These are phyloP conservation scores for Drosophila greeni DNA, from an alignment of 2,888 invertebrate species.

Conservation along the genomic window DNA sequence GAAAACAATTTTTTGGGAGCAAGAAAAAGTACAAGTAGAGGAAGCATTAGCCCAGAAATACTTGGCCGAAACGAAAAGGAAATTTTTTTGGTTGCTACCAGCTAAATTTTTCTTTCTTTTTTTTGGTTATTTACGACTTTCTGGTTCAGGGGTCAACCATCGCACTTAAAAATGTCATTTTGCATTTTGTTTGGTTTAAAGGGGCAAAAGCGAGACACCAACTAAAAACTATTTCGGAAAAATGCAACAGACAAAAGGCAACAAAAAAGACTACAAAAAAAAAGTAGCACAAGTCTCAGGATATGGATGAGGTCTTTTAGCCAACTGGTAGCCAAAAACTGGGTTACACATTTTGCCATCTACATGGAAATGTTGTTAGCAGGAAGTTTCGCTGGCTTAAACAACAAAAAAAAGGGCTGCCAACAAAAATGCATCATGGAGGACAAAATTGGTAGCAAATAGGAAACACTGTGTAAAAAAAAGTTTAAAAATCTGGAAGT, in stretches of 20 bases:
- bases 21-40: constrained; percentile 42
- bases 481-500: background rate
- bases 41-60: constrained; percentile 67
- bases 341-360: constrained; percentile 60
- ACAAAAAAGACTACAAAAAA: constrained; percentile 2
- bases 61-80: constrained; percentile 54
- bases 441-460: constrained; percentile 16
- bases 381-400: constrained; percentile 54
- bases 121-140: constrained; percentile 76
- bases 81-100: constrained; percentile 50
- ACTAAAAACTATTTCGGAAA: constrained; percentile 17
- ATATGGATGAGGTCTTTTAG: constrained; percentile 24
- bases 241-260: constrained; percentile 32
- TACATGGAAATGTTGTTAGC: constrained; percentile 68
- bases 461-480: constrained; percentile 1
- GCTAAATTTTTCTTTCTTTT: background rate
- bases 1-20: constrained; percentile 56
- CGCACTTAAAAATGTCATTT: constrained; percentile 75
- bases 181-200: constrained; percentile 55
- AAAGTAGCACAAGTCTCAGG: constrained; percentile 23
- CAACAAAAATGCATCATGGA: constrained; percentile 14
- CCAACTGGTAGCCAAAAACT: constrained; percentile 47
- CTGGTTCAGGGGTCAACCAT: constrained; percentile 75
- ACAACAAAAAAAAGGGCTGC: background rate
- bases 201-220: constrained; percentile 4